Percentiles rank a stretch among this genome's conserved stretches.
These are phyloP conservation scores for Trididemnum clinides DNA, from an alignment of 23 tunicate genomes.

Conservation along the genomic window DNA sequence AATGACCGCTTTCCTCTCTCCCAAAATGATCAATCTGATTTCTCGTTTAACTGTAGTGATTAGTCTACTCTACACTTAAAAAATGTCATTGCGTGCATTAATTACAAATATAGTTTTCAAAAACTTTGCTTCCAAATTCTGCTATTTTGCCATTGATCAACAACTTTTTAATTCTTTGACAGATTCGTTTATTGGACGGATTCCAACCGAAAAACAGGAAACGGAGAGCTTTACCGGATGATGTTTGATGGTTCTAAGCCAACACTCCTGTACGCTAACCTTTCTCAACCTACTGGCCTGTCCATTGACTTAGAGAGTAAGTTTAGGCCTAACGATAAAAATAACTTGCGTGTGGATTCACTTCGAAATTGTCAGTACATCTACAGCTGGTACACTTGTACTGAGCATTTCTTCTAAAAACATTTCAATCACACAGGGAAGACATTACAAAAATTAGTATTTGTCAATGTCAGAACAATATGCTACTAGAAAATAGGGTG, in stretches of 20 bases:
- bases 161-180: not conserved
- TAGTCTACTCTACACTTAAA: too few species aligned
- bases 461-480: too few species aligned
- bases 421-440: too few species aligned
- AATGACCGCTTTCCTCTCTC: too few species aligned
- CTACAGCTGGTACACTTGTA: not conserved
- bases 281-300: slow-evolving; percentile 70
- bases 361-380: not conserved
- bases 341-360: not conserved
- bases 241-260: slow-evolving; percentile 53
- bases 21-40: too few species aligned
- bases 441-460: too few species aligned
- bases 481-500: too few species aligned
- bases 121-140: too few species aligned
- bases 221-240: slow-evolving; percentile 73
- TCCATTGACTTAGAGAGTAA: slow-evolving; percentile 50
- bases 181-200: slow-evolving; percentile 89
- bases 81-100: too few species aligned
- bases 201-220: slow-evolving; percentile 34
- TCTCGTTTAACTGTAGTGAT: too few species aligned
- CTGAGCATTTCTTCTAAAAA: not conserved
- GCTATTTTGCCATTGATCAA: too few species aligned
- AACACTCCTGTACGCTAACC: slow-evolving; percentile 59
- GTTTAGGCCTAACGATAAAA: not conserved
- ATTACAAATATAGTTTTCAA: too few species aligned